Evolutionary conservation across 92 coral and sea anemone species (phyloP).

Genomic region (Meandrina meandrites): DNA sequence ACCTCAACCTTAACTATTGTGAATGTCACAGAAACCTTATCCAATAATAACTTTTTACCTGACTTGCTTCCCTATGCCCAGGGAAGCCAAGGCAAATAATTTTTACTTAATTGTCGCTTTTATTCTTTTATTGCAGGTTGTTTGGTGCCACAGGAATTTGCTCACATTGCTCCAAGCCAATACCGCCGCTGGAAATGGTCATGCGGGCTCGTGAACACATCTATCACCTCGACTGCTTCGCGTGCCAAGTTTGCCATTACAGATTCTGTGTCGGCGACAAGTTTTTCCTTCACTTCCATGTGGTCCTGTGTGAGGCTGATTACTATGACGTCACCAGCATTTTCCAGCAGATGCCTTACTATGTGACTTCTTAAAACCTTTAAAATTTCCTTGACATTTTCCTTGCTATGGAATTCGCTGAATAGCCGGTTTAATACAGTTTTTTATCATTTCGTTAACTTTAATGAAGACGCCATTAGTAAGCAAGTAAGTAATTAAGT

Average conservation of each 20-base stretch:
- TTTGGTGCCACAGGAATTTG: conserved; percentile 81
- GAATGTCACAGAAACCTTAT: too few species aligned
- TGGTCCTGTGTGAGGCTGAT: conserved; percentile 78
- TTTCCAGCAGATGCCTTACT: conserved; percentile 28
- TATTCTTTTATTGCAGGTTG: conserved; percentile 38
- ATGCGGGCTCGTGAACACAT: conserved; percentile 87
- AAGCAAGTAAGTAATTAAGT: background rate
- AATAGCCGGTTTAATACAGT: too few species aligned
- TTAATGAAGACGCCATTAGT: too few species aligned
- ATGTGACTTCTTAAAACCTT: background rate
- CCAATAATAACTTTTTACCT: too few species aligned
- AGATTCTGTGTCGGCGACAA: conserved; percentile 84
- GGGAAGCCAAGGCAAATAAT: too few species aligned
- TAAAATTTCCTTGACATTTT: background rate
- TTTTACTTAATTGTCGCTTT: background rate
- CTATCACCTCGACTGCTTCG: conserved; percentile 80
- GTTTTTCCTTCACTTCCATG: conserved; percentile 71
- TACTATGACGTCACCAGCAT: conserved; percentile 60
- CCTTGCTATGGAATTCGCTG: too few species aligned
- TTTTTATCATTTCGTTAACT: too few species aligned
- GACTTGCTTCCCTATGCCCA: too few species aligned
- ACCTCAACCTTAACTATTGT: too few species aligned
- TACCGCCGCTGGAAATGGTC: conserved; percentile 86
- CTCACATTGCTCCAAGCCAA: conserved; percentile 68
- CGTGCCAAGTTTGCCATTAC: conserved; percentile 77